These are phyloP conservation scores for Cecropterus lyciades DNA, from an alignment of 1,140 invertebrate genomes.

Conservation along the genomic window DNA sequence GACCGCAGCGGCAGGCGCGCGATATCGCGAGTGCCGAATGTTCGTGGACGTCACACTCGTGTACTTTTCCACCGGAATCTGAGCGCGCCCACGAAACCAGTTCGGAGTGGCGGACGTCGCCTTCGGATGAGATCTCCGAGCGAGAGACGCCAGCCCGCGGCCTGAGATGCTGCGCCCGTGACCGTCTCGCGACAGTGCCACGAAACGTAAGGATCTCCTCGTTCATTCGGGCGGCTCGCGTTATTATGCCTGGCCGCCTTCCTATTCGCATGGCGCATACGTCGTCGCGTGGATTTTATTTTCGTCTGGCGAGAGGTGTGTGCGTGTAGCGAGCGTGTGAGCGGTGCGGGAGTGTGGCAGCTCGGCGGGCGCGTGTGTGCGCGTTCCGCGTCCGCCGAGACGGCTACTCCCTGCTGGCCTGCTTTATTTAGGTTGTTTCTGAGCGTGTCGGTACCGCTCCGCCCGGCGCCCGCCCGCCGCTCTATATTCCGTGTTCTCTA, in stretches of 20 bases:
- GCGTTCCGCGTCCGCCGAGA: constrained; percentile 63
- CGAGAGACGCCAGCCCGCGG: constrained; percentile 65
- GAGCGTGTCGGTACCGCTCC: constrained; percentile 60
- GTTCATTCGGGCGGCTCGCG: constrained; percentile 70
- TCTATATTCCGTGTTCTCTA: constrained; percentile 51
- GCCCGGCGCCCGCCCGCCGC: constrained; percentile 48
- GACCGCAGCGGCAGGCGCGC: constrained; percentile 69
- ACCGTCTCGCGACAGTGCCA: constrained; percentile 80
- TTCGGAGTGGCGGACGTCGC: constrained; percentile 65
- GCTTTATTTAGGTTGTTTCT: constrained; percentile 82
- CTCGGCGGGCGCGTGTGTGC: constrained; percentile 46
- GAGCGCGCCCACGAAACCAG: constrained; percentile 66
- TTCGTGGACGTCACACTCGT: constrained; percentile 68
- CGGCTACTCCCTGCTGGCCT: constrained; percentile 73
- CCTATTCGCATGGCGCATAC: constrained; percentile 82
- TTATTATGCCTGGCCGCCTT: constrained; percentile 68
- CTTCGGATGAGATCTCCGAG: constrained; percentile 73
- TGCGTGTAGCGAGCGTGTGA: constrained; percentile 60
- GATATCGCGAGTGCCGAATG: constrained; percentile 77
- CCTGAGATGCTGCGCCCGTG: constrained; percentile 81
- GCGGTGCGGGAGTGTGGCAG: constrained; percentile 52
- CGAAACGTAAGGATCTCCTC: constrained; percentile 81
- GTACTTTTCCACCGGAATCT: constrained; percentile 74
- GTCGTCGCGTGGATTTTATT: constrained; percentile 77
- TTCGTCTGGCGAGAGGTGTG: constrained; percentile 73